Conservation (phyloP, 2,888 invertebrate species). For the Ochropleura plecta region DNA sequence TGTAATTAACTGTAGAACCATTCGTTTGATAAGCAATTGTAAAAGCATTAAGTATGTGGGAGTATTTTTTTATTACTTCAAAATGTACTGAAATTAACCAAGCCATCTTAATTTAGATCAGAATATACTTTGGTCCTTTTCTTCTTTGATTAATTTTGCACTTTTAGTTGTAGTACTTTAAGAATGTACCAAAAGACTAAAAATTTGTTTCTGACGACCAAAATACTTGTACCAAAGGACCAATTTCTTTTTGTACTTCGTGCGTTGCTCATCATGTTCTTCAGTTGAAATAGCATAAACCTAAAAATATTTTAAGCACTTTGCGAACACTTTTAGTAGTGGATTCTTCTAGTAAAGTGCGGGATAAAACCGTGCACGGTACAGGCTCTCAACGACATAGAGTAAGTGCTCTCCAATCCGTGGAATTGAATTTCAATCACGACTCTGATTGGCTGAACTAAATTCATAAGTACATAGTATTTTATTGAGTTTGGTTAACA, state of each 20-base stretch:
- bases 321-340: constrained; percentile 15
- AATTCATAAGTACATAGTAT: constrained; percentile 40
- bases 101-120: neutral
- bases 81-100: neutral
- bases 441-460: constrained; percentile 66
- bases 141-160: neutral
- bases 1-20: neutral
- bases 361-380: constrained; percentile 25
- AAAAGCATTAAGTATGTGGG: constrained; percentile 1
- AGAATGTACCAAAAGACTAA: neutral
- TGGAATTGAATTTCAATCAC: constrained; percentile 68
- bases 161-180: too few species aligned
- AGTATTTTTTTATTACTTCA: constrained; percentile 9
- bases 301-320: constrained; percentile 15
- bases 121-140: neutral
- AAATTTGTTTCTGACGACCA: neutral
- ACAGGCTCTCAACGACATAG: constrained; percentile 54
- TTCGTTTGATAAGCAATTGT: constrained; percentile 13
- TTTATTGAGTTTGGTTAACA: constrained; percentile 22
- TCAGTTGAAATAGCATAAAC: neutral
- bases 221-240: neutral
- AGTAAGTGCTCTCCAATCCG: constrained; percentile 65
- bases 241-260: neutral
- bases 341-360: constrained; percentile 19
- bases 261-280: neutral